phyloP scores from a whole-genome alignment of 2,797 vertebrate genomes.

The Falco cherrug region DNA sequence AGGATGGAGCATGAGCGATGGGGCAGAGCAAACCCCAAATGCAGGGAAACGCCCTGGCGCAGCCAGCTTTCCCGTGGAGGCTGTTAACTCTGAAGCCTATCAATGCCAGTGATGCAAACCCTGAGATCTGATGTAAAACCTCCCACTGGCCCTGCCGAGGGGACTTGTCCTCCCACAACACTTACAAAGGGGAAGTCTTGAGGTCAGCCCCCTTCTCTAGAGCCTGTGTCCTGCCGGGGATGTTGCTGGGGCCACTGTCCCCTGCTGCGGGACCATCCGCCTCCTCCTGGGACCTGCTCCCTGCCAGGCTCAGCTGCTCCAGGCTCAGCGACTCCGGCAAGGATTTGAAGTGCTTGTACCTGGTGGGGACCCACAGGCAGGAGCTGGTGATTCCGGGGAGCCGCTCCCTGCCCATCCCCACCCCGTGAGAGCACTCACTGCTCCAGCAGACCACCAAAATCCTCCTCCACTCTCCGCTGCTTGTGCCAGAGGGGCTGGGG shows the following conservation, averaged over 20 bases:
- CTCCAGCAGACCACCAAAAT: conserved; percentile 71
- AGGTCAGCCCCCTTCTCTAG: neutral
- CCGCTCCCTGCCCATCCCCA: fast-evolving
- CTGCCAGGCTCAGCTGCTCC: conserved; percentile 39
- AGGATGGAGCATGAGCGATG: neutral
- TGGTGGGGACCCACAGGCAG: neutral
- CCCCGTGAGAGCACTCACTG: conserved; percentile 71
- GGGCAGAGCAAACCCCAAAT: neutral
- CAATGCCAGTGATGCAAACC: fast-evolving
- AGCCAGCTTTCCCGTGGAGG: fast-evolving
- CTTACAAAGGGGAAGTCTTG: conserved; percentile 66
- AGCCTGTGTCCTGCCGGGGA: neutral
- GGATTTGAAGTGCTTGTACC: conserved; percentile 79
- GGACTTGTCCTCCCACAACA: neutral
- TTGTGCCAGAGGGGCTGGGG: conserved; percentile 56
- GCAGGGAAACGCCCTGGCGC: fast-evolving
- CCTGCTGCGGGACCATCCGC: neutral
- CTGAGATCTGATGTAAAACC: fast-evolving
- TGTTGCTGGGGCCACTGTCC: neutral
- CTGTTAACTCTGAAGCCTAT: neutral
- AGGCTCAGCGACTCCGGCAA: conserved; percentile 67
- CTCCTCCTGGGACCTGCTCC: neutral
- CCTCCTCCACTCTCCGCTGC: conserved; percentile 64
- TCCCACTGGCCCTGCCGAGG: fast-evolving
- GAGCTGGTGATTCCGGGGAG: neutral